Evolutionary conservation across 2,113 vertebrate species (phyloP).

Genomic region (Mungos mungo): DNA sequence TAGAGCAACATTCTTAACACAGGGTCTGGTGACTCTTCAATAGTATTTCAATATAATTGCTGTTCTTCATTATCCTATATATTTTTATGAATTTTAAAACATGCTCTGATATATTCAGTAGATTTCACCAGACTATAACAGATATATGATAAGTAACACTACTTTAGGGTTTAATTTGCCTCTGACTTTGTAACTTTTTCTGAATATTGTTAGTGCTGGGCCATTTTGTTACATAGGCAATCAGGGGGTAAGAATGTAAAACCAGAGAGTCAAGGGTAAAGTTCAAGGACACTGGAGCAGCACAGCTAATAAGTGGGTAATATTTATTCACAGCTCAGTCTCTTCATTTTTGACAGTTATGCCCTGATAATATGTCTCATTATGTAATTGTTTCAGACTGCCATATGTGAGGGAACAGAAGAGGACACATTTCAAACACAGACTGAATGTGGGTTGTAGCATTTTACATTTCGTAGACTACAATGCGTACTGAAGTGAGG

Average conservation of each 20-base stretch:
- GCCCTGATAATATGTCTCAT: conserved; percentile 52
- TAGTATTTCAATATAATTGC: neutral
- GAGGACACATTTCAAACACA: conserved; percentile 40
- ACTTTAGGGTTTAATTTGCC: neutral
- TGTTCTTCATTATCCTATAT: neutral
- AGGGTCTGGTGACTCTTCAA: neutral
- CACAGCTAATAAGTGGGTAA: conserved; percentile 20
- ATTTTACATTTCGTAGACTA: neutral
- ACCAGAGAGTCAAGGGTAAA: neutral
- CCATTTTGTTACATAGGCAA: neutral
- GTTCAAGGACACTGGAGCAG: neutral
- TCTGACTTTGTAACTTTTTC: neutral
- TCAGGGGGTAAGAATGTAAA: neutral
- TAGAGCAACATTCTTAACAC: neutral
- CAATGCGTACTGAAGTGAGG: neutral
- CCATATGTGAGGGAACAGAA: conserved; percentile 69
- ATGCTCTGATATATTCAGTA: neutral
- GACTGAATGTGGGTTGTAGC: conserved; percentile 54
- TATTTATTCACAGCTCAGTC: conserved; percentile 35
- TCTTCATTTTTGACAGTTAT: conserved; percentile 66
- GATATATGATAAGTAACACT: neutral
- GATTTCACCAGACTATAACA: neutral
- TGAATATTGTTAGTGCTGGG: neutral
- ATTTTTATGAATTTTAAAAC: neutral
- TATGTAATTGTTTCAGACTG: conserved; percentile 70